Conservation (phyloP, 2,113 vertebrate genomes). For the Sphaerodactylus townsendi region DNA sequence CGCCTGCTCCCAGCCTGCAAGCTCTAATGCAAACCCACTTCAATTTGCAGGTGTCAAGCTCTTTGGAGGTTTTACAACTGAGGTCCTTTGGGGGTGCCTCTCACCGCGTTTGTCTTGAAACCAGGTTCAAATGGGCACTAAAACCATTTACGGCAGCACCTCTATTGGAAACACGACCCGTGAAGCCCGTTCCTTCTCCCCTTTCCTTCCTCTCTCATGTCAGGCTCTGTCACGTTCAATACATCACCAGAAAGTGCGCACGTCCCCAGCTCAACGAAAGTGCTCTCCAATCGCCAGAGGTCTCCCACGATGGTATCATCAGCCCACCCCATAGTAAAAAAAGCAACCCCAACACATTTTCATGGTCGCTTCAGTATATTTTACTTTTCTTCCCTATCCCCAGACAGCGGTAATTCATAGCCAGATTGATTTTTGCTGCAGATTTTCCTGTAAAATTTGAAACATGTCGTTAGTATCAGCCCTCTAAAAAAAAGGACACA, state of each 20-base stretch:
- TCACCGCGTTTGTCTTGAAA: constrained; percentile 3
- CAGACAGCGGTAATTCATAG: constrained; percentile 70
- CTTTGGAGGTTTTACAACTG: not conserved
- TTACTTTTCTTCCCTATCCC: constrained; percentile 33
- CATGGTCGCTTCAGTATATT: constrained; percentile 29
- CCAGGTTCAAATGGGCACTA: constrained; percentile 30
- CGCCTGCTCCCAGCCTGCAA: fast-evolving
- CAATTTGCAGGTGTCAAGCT: fast-evolving
- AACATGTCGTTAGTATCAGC: too few species aligned
- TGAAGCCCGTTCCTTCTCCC: constrained; percentile 18
- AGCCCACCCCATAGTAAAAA: not conserved
- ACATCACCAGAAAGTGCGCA: constrained; percentile 21
- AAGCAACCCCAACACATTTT: not conserved
- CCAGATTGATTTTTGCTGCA: constrained; percentile 84
- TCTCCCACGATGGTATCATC: fast-evolving
- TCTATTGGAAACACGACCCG: not conserved
- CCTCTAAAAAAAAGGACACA: too few species aligned
- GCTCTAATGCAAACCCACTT: not conserved
- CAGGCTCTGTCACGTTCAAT: constrained; percentile 39
- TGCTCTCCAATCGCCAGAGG: not conserved
- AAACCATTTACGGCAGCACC: not conserved
- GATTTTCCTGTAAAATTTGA: constrained; percentile 47
- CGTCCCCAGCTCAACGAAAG: constrained; percentile 10
- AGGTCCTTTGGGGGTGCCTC: constrained; percentile 13
- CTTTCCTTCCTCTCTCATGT: constrained; percentile 22